Base-by-base conservation (phyloP, 2,113 vertebrate genomes). In the Australoheros scitulus region DNA sequence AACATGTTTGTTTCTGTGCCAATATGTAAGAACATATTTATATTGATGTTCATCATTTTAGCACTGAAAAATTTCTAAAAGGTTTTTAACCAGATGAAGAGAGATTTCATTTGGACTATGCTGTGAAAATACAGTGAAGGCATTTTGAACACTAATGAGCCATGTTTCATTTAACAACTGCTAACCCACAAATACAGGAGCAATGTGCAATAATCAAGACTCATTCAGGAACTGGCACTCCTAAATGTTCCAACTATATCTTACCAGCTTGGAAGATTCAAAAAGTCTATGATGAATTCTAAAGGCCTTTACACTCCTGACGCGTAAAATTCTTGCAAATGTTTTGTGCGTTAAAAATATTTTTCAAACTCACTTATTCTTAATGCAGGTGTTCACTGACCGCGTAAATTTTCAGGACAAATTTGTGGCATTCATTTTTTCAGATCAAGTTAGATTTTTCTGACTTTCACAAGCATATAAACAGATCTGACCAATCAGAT, bases 21-120 rank as follows among this genome's bases (percentile, higher is more conserved):
- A 0, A 52, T 32, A 72, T 72, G 65, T 32, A 72, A 32, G 26
- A 72, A 52, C 65, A 72, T 2, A 32, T 1, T 52, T 24, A 72
- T 72, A 32, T 52, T 52, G 6, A 18, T 52, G 6, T 20, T 32
- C 5, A 11, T 29, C 2, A 20, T 70, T 52, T 50, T 50, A 29
- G 9, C 47, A 3, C 0, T 3, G 9, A 68, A 15, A 50, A 50
- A 1, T 70, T 29, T 70, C 50, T 4, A 29, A 0, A 6, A 1
- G 3, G 7, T 36, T 65, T 68, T 50, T 14, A 64, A 18, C 0
- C 47, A 70, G 5, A 70, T 50, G 11, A 15, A 9, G 5, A 68
- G 26, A 50, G 41, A 50, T 29, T 29, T 7, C 10, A 47, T 43
- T 68, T 17, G 41, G 22, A 68, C 41, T 26, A 0, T 50, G 14